Evolutionary conservation across 2,113 vertebrate genomes (phyloP), one percentile per base, ranked within the genome.

Genomic region (Sturnus vulgaris): DNA sequence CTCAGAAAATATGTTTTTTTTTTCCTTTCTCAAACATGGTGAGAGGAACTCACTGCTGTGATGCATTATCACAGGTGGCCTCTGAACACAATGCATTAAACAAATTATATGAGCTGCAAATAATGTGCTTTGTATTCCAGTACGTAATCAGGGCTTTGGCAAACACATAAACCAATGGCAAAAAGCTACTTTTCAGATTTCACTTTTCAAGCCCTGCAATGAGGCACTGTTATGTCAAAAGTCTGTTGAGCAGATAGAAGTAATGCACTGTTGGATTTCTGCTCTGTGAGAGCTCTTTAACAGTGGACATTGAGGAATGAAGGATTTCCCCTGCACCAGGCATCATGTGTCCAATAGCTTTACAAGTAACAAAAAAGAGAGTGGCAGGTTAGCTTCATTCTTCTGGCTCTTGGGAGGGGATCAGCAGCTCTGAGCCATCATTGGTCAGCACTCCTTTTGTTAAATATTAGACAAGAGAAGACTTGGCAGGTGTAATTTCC

Each of bases 211-310:
- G 52, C 59, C 76, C 73, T 57, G 66, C 59, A 44, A 50, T 12
- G 81, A 93, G 57, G 65, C 61, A 44, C 79, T 75, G 59, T 94
- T 82, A 86, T 33, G 49, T 87, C 88, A 52, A 7, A 65, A 91
- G 85, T 35, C 47, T 60, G 73, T 64, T 83, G 81, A 92, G 65
- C 88, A 92, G 87, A 46, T 75, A 86, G 81, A 92, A 78, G 91
- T 86, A 96, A 96, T 83, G 88, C 95, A 69, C 71, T 88, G 64
- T 50, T 88, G 53, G 82, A 69, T 95, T 89, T 60, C 72, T 77
- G 30, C 60, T 85, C 84, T 81, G 47, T 52, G 69, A 92, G 71
- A 93, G 53, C 60, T 93, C 71, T 93, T 93, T 93, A 88, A 83
- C 72, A 81, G 69, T 10, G 2, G 59, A 27, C 3, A 0, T 21